Evolutionary conservation across 2,888 invertebrate species (phyloP).

Genomic region (Cryptus viduatorius): DNA sequence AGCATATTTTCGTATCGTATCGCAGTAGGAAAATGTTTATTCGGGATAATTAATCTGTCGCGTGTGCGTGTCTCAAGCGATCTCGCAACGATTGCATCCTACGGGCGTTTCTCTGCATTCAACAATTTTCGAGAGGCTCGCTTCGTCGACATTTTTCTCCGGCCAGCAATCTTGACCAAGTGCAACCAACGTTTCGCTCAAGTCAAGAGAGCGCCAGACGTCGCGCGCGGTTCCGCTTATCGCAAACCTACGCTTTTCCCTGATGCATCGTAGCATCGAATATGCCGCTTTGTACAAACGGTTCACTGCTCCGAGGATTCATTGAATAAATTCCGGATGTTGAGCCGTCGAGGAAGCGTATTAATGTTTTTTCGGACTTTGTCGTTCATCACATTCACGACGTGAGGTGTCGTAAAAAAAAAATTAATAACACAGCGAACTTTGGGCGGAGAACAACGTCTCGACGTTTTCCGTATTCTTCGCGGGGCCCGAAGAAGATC

Average conservation of each 20-base stretch:
- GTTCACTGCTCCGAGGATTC: too few relatives aligned
- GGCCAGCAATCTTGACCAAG: conserved; percentile 15
- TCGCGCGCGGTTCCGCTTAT: conserved; percentile 25
- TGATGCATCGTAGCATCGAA: not conserved
- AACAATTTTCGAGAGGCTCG: conserved; percentile 37
- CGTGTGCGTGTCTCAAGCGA: conserved; percentile 21
- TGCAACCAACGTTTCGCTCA: conserved; percentile 18
- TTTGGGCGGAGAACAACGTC: too few relatives aligned
- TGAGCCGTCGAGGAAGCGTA: too few relatives aligned
- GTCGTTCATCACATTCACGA: too few relatives aligned
- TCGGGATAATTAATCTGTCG: conserved; percentile 39
- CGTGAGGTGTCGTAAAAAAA: too few relatives aligned
- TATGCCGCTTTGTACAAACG: too few relatives aligned
- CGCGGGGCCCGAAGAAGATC: conserved; percentile 20
- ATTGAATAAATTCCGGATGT: too few relatives aligned
- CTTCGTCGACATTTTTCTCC: conserved; percentile 6
- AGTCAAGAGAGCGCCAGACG: conserved; percentile 38
- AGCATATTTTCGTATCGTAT: not conserved
- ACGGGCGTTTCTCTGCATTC: conserved; percentile 38
- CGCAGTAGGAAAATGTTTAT: conserved; percentile 45
- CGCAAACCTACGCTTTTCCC: conserved; percentile 20
- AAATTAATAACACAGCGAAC: too few relatives aligned
- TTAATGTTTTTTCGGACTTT: too few relatives aligned
- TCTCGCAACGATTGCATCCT: conserved; percentile 28
- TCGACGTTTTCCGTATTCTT: not conserved